Base-by-base conservation (phyloP, 1,140 invertebrate genomes). In the Globodera rostochiensis region DNA sequence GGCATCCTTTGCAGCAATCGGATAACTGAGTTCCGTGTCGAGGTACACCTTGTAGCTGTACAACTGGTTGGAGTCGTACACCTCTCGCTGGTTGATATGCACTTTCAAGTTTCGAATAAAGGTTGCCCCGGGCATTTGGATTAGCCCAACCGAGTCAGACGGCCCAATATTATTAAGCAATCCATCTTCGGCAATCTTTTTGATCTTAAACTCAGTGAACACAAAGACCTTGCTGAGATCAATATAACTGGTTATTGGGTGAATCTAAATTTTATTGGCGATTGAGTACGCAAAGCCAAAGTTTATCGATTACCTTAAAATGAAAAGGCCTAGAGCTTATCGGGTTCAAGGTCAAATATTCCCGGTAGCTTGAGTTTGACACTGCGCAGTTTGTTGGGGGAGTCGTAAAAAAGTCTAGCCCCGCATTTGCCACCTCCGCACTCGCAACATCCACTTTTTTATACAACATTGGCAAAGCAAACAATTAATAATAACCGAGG, bases 41-140 rank as follows among this genome's bases (percentile, higher is more conserved):
- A 66, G 25, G 21, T 21, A 77, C 21, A 36, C 45, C 47, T 77
- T 77, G 11, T 77, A 77, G 5, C 64, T 49, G 45, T 57, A 57
- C 21, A 77, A n/a, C 13, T 66, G 69, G 53, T 77, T 77, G 5
- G 60, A 67, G 49, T 77, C 49, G 47, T 69, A 77, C 19, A 77
- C 25, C 69, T 77, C 60, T 8, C 60, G 53, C 19, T 70, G 64
- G 64, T 77, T 77, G 11, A 77, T 77, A 15, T 67, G 57, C 57
- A 77, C 57, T 47, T 60, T 47, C 45, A 47, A 15, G 45, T 75
- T 75, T 5, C 64, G 53, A 0, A 53, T 57, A 8, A 75, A 57
- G 0, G 74, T 75, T 15, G 36, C 25, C 1, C 74, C 74, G 64
- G 64, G 53, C 19, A 75, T 19, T 13, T 75, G 74, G 6, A 53